Base-by-base conservation (phyloP, 2,888 invertebrate species). In the Cremastinae sp. region DNA sequence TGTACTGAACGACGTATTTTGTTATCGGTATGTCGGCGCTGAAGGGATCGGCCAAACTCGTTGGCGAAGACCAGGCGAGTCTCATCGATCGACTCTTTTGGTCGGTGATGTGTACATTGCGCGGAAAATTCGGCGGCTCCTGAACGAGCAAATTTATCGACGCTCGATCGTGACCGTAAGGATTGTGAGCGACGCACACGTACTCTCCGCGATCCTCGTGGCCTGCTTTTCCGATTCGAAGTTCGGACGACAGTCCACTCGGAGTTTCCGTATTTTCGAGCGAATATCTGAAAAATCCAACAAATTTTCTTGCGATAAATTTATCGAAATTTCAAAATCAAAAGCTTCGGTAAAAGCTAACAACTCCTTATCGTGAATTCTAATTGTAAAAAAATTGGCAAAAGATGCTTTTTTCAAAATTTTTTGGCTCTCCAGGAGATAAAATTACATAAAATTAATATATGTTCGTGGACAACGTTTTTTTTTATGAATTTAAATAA, bases 121-220 rank as follows among this genome's bases (percentile, higher is more conserved):
- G 90, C 1, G 93, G 93, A 58, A 92, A 91, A 83, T 92, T 93
- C 0, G 93, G 93, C n/a, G 92, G 92, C 79, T 93, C 93, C 88
- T 91, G 90, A 7, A 91, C 90, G 77, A 91, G 90, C 12, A 91
- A 83, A 79, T 91, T 89, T 76, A 91, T 87, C 89, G 88, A 75
- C 89, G 89, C 88, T 87, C 91, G 90, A 81, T 93, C 93, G 69
- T 92, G 91, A 0, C 94, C 94, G 85, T 92, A 94, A 0, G 91
- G 90, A 86, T 94, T 94, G 74, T 90, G 91, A 1, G 93, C 93
- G 28, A 91, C 90, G 83, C 94, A 94, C 0, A 91, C 91, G 84
- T 93, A 93, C 83, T 93, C 93, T 1, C 92, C 92, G 7, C 93
- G 90, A 81, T 92, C 92, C 14, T 90, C 88, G 16, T 91, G 86